Conservation (phyloP, 2,113 vertebrate genomes). For the Pycnonotus jocosus region DNA sequence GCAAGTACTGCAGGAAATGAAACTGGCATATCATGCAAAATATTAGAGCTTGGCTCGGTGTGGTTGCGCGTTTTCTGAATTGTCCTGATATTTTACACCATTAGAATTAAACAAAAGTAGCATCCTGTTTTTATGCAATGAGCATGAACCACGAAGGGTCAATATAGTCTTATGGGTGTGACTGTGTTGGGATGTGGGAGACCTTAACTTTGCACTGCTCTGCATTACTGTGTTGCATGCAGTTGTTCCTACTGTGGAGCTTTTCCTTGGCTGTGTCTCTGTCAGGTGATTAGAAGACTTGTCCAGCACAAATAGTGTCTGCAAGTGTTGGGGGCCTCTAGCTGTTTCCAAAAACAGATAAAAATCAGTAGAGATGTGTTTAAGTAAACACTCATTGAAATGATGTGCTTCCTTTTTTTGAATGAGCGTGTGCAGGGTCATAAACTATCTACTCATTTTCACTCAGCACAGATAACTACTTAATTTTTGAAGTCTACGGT, state of each 20-base stretch:
- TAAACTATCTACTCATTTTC: not conserved
- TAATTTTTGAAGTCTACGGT: not conserved
- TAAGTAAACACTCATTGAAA: not conserved
- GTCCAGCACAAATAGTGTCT: not conserved
- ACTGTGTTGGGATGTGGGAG: not conserved
- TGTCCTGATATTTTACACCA: accelerated
- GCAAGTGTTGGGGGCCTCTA: not conserved
- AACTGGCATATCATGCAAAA: not conserved
- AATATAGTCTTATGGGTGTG: accelerated
- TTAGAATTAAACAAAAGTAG: not conserved
- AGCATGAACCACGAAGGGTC: not conserved
- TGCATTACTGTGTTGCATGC: not conserved
- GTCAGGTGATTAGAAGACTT: not conserved
- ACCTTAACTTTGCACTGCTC: not conserved
- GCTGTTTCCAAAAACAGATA: not conserved
- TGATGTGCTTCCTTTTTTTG: not conserved
- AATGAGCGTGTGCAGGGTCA: not conserved
- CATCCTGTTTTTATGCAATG: not conserved
- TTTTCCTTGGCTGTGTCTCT: not conserved
- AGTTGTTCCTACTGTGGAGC: not conserved
- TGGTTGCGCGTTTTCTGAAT: not conserved
- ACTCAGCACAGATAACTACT: not conserved
- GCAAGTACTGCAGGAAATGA: not conserved
- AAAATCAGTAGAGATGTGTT: not conserved
- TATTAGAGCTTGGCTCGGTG: not conserved